Percentiles rank a stretch among this genome's conserved stretches.
Conservation (phyloP, 2,113 vertebrate species). For the Crotalus tigris region DNA sequence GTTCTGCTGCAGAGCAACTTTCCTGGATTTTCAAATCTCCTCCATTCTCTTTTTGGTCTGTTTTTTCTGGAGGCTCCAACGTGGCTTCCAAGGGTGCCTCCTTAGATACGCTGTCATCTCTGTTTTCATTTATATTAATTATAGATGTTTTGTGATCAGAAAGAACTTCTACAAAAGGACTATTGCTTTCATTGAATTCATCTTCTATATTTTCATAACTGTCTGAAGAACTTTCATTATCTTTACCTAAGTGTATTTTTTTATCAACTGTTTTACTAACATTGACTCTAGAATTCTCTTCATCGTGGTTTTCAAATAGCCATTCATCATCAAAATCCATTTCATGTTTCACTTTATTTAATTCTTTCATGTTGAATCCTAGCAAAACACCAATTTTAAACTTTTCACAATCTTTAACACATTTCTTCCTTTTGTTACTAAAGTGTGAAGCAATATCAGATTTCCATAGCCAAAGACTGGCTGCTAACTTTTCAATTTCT, state of each 20-base stretch:
- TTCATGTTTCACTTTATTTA: slow-evolving; percentile 84
- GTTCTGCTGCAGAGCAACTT: slow-evolving; percentile 62
- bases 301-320: slow-evolving; percentile 74
- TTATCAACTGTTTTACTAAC: slow-evolving; percentile 81
- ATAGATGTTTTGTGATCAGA: slow-evolving; percentile 62
- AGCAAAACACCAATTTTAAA: slow-evolving; percentile 82
- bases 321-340: slow-evolving; percentile 80
- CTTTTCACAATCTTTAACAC: slow-evolving; percentile 84
- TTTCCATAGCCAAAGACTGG: slow-evolving; percentile 95
- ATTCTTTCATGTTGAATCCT: slow-evolving; percentile 92
- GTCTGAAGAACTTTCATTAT: slow-evolving; percentile 74
- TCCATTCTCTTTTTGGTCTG: slow-evolving; percentile 67
- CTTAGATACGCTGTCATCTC: slow-evolving; percentile 64
- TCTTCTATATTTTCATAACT: slow-evolving; percentile 74
- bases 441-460: slow-evolving; percentile 94
- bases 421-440: slow-evolving; percentile 87
- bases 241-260: slow-evolving; percentile 72
- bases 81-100: slow-evolving; percentile 54
- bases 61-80: slow-evolving; percentile 58
- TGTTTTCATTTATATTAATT: slow-evolving; percentile 39
- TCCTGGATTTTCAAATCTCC: slow-evolving; percentile 62
- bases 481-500: slow-evolving; percentile 92
- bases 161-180: slow-evolving; percentile 61
- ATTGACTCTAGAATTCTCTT: slow-evolving; percentile 82
- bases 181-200: slow-evolving; percentile 71